Percentiles rank a stretch among this genome's conserved stretches.
These are phyloP conservation scores for Sarcophaga caerulescens DNA, from an alignment of 2,888 invertebrate species.

Conservation along the genomic window DNA sequence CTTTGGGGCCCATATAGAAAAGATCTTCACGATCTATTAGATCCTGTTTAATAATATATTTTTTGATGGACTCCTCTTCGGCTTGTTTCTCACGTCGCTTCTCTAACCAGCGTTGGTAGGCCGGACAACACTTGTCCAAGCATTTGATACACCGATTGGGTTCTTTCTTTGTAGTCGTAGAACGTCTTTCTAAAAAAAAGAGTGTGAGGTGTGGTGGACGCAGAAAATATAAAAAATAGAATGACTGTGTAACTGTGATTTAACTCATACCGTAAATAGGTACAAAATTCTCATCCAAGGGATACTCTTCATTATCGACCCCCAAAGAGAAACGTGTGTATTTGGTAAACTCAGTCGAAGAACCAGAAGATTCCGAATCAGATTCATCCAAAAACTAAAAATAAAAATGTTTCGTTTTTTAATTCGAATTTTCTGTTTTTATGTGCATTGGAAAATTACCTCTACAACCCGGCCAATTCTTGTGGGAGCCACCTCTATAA, in stretches of 20 bases:
- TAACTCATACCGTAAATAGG: constrained; percentile 36
- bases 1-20: constrained; percentile 82
- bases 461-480: constrained; percentile 68
- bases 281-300: constrained; percentile 71
- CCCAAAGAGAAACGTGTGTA: neutral
- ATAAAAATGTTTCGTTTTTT: neutral
- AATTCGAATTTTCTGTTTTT: neutral
- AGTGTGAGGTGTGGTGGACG: neutral
- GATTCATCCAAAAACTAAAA: constrained; percentile 36
- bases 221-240: neutral
- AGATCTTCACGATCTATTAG: constrained; percentile 88
- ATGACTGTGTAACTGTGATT: neutral
- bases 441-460: constrained; percentile 23
- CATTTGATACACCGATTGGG: neutral
- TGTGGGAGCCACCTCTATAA: constrained; percentile 73
- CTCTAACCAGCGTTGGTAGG: neutral
- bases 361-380: constrained; percentile 38
- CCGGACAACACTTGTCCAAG: constrained; percentile 31
- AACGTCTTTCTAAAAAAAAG: neutral
- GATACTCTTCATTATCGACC: constrained; percentile 6
- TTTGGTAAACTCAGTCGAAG: no score
- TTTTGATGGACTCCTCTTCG: constrained; percentile 40
- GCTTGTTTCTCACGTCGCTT: neutral
- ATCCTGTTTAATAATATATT: constrained; percentile 72
- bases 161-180: neutral